Evolutionary conservation across 2,113 vertebrate genomes (phyloP).

Genomic region (Geococcyx californianus): DNA sequence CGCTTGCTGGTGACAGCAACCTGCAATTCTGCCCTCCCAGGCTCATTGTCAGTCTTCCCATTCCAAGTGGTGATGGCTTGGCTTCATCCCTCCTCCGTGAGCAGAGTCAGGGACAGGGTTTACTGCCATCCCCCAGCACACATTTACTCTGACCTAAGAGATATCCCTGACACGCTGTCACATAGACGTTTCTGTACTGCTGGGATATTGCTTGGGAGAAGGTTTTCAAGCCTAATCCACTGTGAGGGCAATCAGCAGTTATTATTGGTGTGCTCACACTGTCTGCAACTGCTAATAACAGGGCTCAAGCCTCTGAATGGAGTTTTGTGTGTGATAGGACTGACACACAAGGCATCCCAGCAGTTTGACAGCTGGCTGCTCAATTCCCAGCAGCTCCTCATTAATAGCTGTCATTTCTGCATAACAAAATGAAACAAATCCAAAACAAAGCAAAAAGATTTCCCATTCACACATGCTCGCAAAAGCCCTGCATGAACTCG

Average conservation of each 20-base stretch:
- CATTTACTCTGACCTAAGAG: not conserved
- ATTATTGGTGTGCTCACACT: not conserved
- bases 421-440: not conserved
- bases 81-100: not conserved
- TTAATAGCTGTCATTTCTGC: not conserved
- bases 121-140: not conserved
- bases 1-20: not conserved
- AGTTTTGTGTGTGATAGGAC: not conserved
- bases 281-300: not conserved
- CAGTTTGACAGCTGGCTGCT: not conserved
- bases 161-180: not conserved
- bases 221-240: not conserved
- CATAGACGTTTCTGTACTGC: not conserved
- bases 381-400: not conserved
- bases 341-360: not conserved
- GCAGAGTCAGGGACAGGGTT: not conserved
- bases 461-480: rapidly evolving
- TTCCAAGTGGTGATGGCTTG: not conserved
- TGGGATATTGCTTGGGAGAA: not conserved
- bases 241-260: not conserved
- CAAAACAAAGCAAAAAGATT: not conserved
- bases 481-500: not conserved
- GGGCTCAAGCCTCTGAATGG: too few species aligned
- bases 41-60: not conserved
- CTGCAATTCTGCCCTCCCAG: not conserved